Evolutionary conservation across 2,113 vertebrate species (phyloP), one percentile per base, ranked within the genome.

Genomic region (Scomber colias): DNA sequence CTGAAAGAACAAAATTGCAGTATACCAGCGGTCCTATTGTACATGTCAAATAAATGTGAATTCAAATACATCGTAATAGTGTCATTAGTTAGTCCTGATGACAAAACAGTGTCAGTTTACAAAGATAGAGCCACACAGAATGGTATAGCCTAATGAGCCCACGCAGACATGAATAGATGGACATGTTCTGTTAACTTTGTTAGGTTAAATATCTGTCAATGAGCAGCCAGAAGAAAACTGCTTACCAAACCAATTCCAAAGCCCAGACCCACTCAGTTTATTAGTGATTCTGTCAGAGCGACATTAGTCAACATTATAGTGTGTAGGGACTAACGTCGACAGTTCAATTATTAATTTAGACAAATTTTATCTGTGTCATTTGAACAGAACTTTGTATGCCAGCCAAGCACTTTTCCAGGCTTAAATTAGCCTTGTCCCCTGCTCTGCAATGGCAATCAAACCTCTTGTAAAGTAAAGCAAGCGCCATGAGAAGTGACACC

Each of bases 231-330:
- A 45, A 7, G 35, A 63, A 77, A 72, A 65, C 3, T 55, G 71
- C 62, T 55, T n/a, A 31, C 50, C 16, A 30, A 77, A 57, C 40
- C 8, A 55, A 56, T 14, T 63, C 45, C 51, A 69, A 60, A 62
- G 69, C 56, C 27, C 24, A 27, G 7, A 19, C 3, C 15, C 30
- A 14, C 48, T 31, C 0, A 0, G 6, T 60, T 61, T 71, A 77
- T 74, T 77, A 81, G 40, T 3, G 7, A 69, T 53, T 77, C 74
- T 78, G 77, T 81, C 59, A 60, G 54, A 10, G 63, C 65, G 19
- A 19, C 71, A 82, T 77, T 73, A 60, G 67, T 69, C 64, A 80
- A 66, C 72, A 59, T 60, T 55, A 61, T 50, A 17, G 46, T 66
- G 44, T 49, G 59, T 45, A 5, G 69, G 49, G 61, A 54, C 70